Base-by-base conservation (phyloP, 1,140 invertebrate species). In the Antheraea pernyi region DNA sequence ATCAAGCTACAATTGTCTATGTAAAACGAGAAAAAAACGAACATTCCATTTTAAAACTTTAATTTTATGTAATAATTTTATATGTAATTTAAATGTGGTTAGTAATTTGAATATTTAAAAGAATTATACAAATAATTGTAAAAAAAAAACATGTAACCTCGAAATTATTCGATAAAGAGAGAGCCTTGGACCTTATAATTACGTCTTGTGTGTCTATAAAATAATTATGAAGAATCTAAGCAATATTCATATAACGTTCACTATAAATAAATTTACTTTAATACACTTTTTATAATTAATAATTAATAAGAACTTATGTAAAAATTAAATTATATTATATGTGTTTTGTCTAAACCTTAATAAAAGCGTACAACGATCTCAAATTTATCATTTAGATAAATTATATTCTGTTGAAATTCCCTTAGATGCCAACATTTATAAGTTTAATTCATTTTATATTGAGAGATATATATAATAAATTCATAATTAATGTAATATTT, bases 191-290 rank as follows among this genome's bases (percentile, higher is more conserved):
- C 39, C 39, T 42, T 42, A 42, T 42, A 42, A 30, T 30, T 42
- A 42, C 11, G 46, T 53, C 46, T 16, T 53, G 46, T 53, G 46
- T 53, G 46, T 53, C 46, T 53, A n/a, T 53, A 53, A 53, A 69
- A 70, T 80, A 81, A 81, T 76, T 81, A 73, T 80, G 83, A 67
- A 76, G 75, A 80, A 78, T 80, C 66, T 86, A 85, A 89, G 85
- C 84, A 86, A 87, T 87, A 87, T 79, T 79, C 68, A 74, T 76
- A 73, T 16, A 53, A 53, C 7, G 13, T 53, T 53, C 9, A 42
- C 11, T 53, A 53, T 10, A 53, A 16, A n/a, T 53, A 53, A 53
- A 16, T 16, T 53, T 53, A 13, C 1, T 13, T 53, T 53, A 13
- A 13, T 13, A 53, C 11, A 42, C 11, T 42, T 42, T n/a, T 42